These are phyloP conservation scores for Chorisops tibialis DNA, from an alignment of 2,888 invertebrate genomes.

Conservation along the genomic window DNA sequence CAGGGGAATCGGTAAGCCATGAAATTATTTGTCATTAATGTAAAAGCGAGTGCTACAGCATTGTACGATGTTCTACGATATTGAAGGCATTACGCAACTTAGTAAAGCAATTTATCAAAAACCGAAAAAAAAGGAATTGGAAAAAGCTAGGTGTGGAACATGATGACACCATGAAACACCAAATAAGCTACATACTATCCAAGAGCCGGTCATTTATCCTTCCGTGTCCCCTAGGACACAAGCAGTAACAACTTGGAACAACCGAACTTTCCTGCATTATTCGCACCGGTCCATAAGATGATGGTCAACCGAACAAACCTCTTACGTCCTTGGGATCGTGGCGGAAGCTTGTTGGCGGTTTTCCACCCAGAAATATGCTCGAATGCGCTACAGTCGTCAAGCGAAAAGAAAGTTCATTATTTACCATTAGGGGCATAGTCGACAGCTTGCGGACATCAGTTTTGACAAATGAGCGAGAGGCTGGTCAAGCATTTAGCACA, in stretches of 20 bases:
- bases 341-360: not conserved
- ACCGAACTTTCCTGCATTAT: conserved; percentile 23
- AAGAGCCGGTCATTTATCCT: conserved; percentile 19
- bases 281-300: not conserved
- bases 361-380: not conserved
- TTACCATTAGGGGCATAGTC: conserved; percentile 15
- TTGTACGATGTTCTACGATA: not conserved
- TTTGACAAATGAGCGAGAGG: conserved; percentile 25
- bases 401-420: conserved; percentile 22
- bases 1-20: not conserved
- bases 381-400: conserved; percentile 1
- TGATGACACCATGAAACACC: conserved; percentile 15
- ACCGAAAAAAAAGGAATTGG: not conserved
- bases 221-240: conserved; percentile 17
- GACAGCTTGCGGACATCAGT: conserved; percentile 26
- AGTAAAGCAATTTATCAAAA: conserved; percentile 17
- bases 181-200: conserved; percentile 5
- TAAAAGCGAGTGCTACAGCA: not conserved
- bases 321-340: not conserved
- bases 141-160: conserved; percentile 19
- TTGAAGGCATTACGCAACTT: conserved; percentile 16
- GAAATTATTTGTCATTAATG: too few species aligned
- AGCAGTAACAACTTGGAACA: conserved; percentile 23
- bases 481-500: conserved; percentile 26
- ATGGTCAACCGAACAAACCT: conserved; percentile 4